Evolutionary conservation across 2,888 invertebrate species (phyloP), one percentile per base, ranked within the genome.

Genomic region (Diplolepis rosae): DNA sequence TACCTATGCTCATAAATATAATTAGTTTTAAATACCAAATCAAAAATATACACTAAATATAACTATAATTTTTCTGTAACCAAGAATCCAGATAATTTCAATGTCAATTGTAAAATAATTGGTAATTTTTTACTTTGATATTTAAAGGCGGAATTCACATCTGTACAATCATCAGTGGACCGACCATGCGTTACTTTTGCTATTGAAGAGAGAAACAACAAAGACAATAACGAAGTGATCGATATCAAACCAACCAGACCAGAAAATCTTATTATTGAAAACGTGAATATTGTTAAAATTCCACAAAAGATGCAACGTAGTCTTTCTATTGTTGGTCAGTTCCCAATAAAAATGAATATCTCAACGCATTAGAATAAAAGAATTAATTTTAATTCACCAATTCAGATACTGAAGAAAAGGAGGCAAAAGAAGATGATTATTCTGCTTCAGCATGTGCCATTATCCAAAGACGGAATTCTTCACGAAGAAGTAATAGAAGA

Each of bases 371-470:
- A n/a, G n/a, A n/a, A n/a, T n/a, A n/a, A 42, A 61, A 35, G 9
- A 6, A n/a, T 9, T 27, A 11, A 66, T 32, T 66, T 15, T 11
- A 48, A 27, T 11, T 42, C 4, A 28, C 15, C n/a, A 11, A 39
- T 69, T 6, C 13, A 81, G 83, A 83, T 52, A 77, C 77, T 68
- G 87, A 83, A 54, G 91, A 82, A 24, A 39, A 61, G 27, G 84
- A 92, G 61, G 82, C 61, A 9, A 91, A 92, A 1, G 95, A 95
- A 77, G 95, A 95, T 75, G 96, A 96, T 86, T 96, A 96, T 87
- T 96, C 95, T 0, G 93, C 93, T 7, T 96, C 96, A 82, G 93
- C 95, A 70, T 95, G 94, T 82, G 96, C 94, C 1, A 96, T 96
- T 80, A 92, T 96, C 83, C 94, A 94, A 86, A 91, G 95, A 69